Evolutionary conservation across 2,888 invertebrate species (phyloP).

Genomic region (Polia nebulosa): DNA sequence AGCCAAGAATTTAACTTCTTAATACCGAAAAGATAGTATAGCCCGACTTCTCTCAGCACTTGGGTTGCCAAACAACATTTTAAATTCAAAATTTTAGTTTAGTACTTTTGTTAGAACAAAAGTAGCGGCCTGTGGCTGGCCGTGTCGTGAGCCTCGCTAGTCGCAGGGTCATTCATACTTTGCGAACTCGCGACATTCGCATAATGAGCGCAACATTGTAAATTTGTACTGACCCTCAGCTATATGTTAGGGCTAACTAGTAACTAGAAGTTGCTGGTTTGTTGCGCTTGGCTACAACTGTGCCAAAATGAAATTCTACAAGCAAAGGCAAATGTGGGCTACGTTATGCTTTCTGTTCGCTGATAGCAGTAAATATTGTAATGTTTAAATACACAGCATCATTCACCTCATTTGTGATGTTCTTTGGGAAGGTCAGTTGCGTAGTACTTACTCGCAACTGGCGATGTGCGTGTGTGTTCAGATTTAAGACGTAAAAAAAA

Average conservation of each 20-base stretch:
- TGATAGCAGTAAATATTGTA: neutral
- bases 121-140: slow-evolving; percentile 32
- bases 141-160: slow-evolving; percentile 47
- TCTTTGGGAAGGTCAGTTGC: too few relatives aligned
- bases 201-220: slow-evolving; percentile 78
- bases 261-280: slow-evolving; percentile 44
- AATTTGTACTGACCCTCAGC: slow-evolving; percentile 71
- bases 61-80: neutral
- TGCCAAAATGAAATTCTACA: slow-evolving; percentile 15
- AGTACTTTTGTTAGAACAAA: slow-evolving; percentile 15
- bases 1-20: neutral
- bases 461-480: too few relatives aligned
- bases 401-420: neutral
- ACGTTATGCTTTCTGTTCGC: neutral
- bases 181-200: slow-evolving; percentile 64
- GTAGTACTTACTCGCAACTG: too few relatives aligned
- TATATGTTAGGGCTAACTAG: slow-evolving; percentile 38
- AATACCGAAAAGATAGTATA: neutral
- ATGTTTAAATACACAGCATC: neutral
- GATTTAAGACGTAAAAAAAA: too few relatives aligned
- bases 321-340: neutral
- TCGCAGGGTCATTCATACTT: slow-evolving; percentile 64
- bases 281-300: slow-evolving; percentile 30
- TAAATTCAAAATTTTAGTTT: slow-evolving; percentile 1
- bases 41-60: neutral